Evolutionary conservation across 2,113 vertebrate genomes (phyloP).

Genomic region (Vulpes ferrilata): DNA sequence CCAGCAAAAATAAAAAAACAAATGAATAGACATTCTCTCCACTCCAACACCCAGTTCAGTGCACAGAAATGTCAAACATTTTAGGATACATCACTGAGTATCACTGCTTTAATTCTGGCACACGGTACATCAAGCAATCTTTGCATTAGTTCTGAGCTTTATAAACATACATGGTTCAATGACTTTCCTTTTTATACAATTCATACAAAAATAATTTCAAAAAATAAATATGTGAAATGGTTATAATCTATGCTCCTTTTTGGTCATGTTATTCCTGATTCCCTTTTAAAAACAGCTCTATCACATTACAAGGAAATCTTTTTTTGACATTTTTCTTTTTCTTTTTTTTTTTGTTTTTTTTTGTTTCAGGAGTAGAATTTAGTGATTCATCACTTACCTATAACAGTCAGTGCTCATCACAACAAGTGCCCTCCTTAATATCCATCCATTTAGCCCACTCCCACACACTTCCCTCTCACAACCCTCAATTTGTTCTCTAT

Average conservation of each 20-base stretch:
- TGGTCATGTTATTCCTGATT: neutral
- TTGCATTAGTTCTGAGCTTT: constrained; percentile 57
- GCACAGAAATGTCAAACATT: neutral
- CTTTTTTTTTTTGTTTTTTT: neutral
- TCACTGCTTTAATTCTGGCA: neutral
- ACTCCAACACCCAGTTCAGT: neutral
- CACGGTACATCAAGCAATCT: neutral
- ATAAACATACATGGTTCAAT: constrained; percentile 45
- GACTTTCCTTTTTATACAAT: constrained; percentile 41
- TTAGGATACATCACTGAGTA: neutral
- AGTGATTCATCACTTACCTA: neutral
- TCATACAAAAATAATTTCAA: constrained; percentile 27
- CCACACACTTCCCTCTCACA: no score
- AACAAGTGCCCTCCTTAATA: neutral
- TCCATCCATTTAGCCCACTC: no score
- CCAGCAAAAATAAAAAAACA: constrained; percentile 59
- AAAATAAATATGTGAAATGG: neutral
- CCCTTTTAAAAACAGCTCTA: constrained; percentile 43
- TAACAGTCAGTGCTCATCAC: neutral
- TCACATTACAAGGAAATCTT: neutral
- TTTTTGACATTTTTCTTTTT: neutral
- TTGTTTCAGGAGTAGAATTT: neutral
- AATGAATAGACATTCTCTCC: neutral
- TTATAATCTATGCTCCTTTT: neutral
- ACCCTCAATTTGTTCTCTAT: no score